phyloP scores from a whole-genome alignment of 2,113 vertebrate species.

The Leuciscus idus region DNA sequence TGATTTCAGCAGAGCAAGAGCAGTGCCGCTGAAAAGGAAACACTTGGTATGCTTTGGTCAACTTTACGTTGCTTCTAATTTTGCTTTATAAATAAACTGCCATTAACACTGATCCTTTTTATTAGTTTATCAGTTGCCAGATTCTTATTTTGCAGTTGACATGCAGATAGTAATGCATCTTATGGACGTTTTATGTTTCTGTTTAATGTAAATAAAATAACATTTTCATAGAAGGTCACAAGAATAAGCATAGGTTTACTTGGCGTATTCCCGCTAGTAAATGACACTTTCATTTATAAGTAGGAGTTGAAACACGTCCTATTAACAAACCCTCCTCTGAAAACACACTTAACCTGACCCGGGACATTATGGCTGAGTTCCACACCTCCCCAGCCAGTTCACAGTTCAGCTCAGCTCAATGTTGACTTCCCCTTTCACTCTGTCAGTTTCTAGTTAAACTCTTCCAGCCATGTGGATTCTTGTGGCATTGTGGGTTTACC shows the following conservation, averaged over 20 bases:
- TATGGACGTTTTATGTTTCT: background rate
- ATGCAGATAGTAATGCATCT: background rate
- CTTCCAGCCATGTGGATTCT: constrained; percentile 44
- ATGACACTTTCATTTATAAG: constrained; percentile 19
- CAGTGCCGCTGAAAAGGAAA: no score
- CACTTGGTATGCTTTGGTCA: no score
- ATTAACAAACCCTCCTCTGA: constrained; percentile 24
- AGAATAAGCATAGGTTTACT: background rate
- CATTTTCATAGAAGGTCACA: background rate
- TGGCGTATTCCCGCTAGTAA: background rate
- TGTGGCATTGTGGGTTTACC: constrained; percentile 44
- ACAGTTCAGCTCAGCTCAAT: constrained; percentile 23
- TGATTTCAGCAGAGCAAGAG: no score
- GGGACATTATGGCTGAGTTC: constrained; percentile 23
- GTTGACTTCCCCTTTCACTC: constrained; percentile 11
- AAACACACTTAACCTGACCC: background rate
- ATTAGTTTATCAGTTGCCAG: background rate
- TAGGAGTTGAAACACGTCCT: background rate
- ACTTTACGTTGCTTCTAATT: no score
- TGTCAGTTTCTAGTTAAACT: constrained; percentile 50
- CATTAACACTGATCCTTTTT: no score
- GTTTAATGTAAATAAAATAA: background rate
- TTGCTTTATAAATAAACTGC: no score
- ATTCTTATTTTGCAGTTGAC: background rate
- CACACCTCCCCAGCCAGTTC: constrained; percentile 29